Conservation (phyloP, 2,888 invertebrate genomes). For the Agrochola lota region DNA sequence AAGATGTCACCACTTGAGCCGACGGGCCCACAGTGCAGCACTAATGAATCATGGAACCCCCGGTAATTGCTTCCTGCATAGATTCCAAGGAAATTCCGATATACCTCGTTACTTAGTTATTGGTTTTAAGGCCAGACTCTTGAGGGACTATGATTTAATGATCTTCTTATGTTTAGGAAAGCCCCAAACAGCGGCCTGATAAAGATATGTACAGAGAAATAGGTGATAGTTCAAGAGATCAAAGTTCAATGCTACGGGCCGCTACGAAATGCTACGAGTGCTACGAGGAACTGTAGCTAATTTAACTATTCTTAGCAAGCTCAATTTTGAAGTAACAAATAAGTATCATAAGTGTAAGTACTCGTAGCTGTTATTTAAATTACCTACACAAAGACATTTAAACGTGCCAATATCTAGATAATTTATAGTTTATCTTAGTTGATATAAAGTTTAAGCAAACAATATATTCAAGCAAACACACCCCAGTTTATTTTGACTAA, state of each 20-base stretch:
- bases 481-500: slow-evolving; percentile 19
- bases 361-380: not conserved
- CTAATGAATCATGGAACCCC: slow-evolving; percentile 45
- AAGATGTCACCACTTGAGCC: slow-evolving; percentile 31
- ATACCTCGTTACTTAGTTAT: slow-evolving; percentile 18
- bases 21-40: slow-evolving; percentile 21
- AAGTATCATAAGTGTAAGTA: not conserved
- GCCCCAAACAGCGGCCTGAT: not conserved
- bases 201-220: not conserved
- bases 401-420: not conserved
- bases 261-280: slow-evolving; percentile 19
- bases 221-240: not conserved
- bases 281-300: slow-evolving; percentile 14
- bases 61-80: slow-evolving; percentile 51
- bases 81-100: slow-evolving; percentile 37
- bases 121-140: not conserved
- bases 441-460: slow-evolving; percentile 16
- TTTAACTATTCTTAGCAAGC: not conserved
- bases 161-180: not conserved
- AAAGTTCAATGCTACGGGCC: not conserved
- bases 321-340: not conserved
- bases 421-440: not conserved
- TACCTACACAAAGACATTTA: not conserved
- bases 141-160: not conserved
- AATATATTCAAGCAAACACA: slow-evolving; percentile 7